Evolutionary conservation across 2,888 invertebrate genomes (phyloP).

Genomic region (Drosophila subquinaria): DNA sequence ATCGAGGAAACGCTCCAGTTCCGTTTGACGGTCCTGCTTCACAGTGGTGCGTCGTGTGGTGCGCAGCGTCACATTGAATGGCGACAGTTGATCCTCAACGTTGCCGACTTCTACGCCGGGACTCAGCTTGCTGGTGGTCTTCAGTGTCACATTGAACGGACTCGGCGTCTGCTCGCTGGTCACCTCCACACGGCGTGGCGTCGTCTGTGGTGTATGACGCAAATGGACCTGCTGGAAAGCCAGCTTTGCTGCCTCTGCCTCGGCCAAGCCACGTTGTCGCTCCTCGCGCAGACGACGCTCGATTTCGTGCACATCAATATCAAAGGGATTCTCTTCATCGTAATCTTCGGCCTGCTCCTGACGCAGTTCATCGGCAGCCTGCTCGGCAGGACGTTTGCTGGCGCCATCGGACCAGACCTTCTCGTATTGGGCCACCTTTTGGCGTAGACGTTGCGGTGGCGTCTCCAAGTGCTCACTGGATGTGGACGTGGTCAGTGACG

Average conservation of each 20-base stretch:
- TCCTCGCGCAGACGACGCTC: conserved; percentile 87
- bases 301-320: conserved; percentile 88
- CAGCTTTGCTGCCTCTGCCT: conserved; percentile 85
- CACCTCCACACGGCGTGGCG: conserved; percentile 85
- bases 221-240: conserved; percentile 88
- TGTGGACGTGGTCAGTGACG: conserved; percentile 70
- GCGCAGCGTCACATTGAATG: conserved; percentile 82
- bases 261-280: conserved; percentile 85
- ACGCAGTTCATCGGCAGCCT: conserved; percentile 75
- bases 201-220: conserved; percentile 87
- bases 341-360: conserved; percentile 64
- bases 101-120: conserved; percentile 70
- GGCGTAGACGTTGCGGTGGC: conserved; percentile 87
- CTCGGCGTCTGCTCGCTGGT: conserved; percentile 68
- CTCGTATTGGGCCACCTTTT: conserved; percentile 93
- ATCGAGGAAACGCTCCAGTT: conserved; percentile 88
- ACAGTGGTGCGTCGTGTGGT: conserved; percentile 63
- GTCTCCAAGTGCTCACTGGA: conserved; percentile 53
- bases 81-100: conserved; percentile 73
- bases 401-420: conserved; percentile 89
- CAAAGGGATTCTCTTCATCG: conserved; percentile 79
- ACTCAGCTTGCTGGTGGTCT: conserved; percentile 84
- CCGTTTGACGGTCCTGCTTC: conserved; percentile 67
- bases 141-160: conserved; percentile 86
- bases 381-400: conserved; percentile 78